These are phyloP conservation scores for Lycaena phlaeas DNA, from an alignment of 2,888 invertebrate species.

Conservation along the genomic window DNA sequence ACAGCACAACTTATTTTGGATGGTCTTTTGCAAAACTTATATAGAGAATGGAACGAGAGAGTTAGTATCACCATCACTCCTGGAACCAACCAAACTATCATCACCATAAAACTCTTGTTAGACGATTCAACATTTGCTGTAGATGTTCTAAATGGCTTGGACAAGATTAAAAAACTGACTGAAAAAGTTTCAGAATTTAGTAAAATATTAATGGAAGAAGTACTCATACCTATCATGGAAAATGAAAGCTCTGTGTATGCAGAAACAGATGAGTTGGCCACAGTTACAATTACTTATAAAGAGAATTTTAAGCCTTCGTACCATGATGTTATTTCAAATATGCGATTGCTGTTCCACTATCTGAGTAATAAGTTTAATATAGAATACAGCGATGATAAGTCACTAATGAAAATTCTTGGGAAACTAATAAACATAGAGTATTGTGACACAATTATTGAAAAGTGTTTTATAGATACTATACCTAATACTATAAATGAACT, in stretches of 20 bases:
- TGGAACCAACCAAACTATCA: constrained; percentile 33
- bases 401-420: constrained; percentile 72
- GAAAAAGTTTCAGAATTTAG: constrained; percentile 72
- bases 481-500: constrained; percentile 83
- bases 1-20: constrained; percentile 56
- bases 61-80: constrained; percentile 47
- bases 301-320: constrained; percentile 56
- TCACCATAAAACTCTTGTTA: constrained; percentile 45
- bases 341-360: constrained; percentile 71
- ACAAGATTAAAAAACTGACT: constrained; percentile 46
- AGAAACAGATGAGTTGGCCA: constrained; percentile 41
- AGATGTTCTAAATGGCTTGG: constrained; percentile 52
- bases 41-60: constrained; percentile 60
- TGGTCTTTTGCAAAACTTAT: constrained; percentile 55
- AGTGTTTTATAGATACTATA: constrained; percentile 83
- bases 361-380: constrained; percentile 71
- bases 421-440: constrained; percentile 72
- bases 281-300: constrained; percentile 49
- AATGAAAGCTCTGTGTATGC: constrained; percentile 52
- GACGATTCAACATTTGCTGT: constrained; percentile 31
- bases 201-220: constrained; percentile 67
- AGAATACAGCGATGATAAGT: constrained; percentile 41
- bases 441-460: constrained; percentile 76
- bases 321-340: constrained; percentile 69
- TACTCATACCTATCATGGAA: constrained; percentile 74